Evolutionary conservation across 2,797 vertebrate species (phyloP).

Genomic region (Gymnothorax reevesii): DNA sequence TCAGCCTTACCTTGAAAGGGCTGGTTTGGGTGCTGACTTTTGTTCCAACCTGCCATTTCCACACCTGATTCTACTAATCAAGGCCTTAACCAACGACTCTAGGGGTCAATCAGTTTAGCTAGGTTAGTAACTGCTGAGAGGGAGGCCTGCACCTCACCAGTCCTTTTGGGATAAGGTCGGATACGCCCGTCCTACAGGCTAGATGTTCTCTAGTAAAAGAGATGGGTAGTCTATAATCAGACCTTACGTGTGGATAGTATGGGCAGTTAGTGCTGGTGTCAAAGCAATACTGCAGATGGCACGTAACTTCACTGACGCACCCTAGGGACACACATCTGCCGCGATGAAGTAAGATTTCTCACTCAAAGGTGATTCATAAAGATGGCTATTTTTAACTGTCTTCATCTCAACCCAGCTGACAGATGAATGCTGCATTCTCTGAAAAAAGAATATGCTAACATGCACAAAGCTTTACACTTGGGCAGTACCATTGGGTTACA

Average conservation of each 20-base stretch:
- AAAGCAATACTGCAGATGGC: background rate
- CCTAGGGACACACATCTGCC: background rate
- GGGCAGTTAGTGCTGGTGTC: background rate
- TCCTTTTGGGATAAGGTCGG: too few species aligned
- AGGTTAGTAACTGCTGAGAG: background rate
- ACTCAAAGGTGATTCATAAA: background rate
- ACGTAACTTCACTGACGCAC: background rate
- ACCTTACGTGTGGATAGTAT: background rate
- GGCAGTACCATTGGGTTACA: background rate
- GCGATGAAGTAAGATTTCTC: background rate
- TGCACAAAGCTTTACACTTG: background rate
- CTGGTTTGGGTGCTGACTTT: too few species aligned
- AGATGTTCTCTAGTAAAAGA: background rate
- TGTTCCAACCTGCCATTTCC: too few species aligned
- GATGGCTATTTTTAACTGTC: background rate
- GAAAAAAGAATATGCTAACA: background rate
- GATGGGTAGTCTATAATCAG: background rate
- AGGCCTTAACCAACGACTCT: too few species aligned
- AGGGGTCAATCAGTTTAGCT: too few species aligned
- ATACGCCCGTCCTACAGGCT: background rate
- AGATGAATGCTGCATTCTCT: background rate
- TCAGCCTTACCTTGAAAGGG: too few species aligned
- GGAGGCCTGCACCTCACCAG: background rate
- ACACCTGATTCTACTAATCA: too few species aligned
- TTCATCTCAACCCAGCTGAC: background rate